Evolutionary conservation across 2,888 invertebrate genomes (phyloP), one percentile per base, ranked within the genome.

Genomic region (Polyommatus icarus): DNA sequence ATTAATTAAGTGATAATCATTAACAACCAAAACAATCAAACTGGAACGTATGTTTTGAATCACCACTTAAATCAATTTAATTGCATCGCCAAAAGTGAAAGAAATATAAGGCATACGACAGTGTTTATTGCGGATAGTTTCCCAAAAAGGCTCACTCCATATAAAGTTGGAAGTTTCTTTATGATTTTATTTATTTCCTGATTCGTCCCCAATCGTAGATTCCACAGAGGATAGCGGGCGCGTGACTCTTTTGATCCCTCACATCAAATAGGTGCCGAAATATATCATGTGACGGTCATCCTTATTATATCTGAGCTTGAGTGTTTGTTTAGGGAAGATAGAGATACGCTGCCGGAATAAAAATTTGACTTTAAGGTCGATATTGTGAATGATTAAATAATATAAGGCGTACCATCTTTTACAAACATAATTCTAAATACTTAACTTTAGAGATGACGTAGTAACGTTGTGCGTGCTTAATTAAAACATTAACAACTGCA

Each of bases 221-320:
- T 12, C 36, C 72, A 72, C 20, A 73, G 8, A 73, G 73, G 73
- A 46, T 73, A 40, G 40, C 72, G 40, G 20, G 73, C 20, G 20
- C 73, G 73, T 73, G 73, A 73, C 73, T 73, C 20, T 46, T 73
- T 73, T 73, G 73, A 73, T 73, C 73, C 73, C 73, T 46, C 40
- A 46, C 40, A 73, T 73, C 40, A 46, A 40, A 73, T 73, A 46
- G 40, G 29, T 67, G 67, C 29, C 15, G 67, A 32, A 67, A 67
- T 76, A 20, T 76, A 75, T 75, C 75, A 12, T 61, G 40, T 61
- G 18, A 20, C n/a, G 61, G 75, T 46, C 67, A 67, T 67, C 67
- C 6, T 32, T 67, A 67, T 29, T 67, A 15, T 67, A 67, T 67
- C 6, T 29, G 29, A 67, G 59, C 61, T 20, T 5, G 67, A 29